Conservation (phyloP, 1,140 invertebrate species). For the Mactra quadrangularis region DNA sequence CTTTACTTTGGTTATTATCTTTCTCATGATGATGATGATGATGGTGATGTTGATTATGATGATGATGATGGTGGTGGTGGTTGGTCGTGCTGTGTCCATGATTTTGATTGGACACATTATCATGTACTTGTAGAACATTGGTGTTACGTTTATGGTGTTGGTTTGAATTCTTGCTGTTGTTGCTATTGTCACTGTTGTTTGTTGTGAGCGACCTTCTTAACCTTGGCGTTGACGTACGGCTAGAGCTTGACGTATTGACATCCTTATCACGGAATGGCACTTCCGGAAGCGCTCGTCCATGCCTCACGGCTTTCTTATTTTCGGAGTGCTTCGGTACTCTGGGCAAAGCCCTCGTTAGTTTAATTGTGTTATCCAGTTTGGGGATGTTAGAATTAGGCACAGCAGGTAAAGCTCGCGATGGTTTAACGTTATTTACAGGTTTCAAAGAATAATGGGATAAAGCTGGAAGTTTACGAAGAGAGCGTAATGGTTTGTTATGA, state of each 20-base stretch:
- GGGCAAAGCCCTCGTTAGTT: constrained; percentile 39
- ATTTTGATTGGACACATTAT: no score
- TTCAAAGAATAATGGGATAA: constrained; percentile 54
- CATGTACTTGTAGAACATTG: no score
- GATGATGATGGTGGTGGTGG: neutral
- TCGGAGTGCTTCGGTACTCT: constrained; percentile 43
- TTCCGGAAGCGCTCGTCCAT: constrained; percentile 23
- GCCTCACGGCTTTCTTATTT: constrained; percentile 22
- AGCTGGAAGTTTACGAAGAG: constrained; percentile 40
- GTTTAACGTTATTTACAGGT: constrained; percentile 47
- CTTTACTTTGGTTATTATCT: constrained; percentile 9
- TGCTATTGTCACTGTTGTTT: neutral
- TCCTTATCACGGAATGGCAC: constrained; percentile 41
- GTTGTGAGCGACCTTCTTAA: neutral
- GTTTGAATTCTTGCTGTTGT: neutral
- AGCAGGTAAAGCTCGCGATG: constrained; percentile 30
- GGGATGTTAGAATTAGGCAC: constrained; percentile 49
- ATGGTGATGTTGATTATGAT: constrained; percentile 18
- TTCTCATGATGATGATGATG: constrained; percentile 18
- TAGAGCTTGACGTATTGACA: constrained; percentile 28
- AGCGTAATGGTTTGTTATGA: constrained; percentile 28
- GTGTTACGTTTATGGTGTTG: neutral
- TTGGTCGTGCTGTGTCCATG: neutral
- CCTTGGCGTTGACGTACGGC: constrained; percentile 27
- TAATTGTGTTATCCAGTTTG: constrained; percentile 22